Evolutionary conservation across 2,113 vertebrate species (phyloP).

Genomic region (Oriolus oriolus): DNA sequence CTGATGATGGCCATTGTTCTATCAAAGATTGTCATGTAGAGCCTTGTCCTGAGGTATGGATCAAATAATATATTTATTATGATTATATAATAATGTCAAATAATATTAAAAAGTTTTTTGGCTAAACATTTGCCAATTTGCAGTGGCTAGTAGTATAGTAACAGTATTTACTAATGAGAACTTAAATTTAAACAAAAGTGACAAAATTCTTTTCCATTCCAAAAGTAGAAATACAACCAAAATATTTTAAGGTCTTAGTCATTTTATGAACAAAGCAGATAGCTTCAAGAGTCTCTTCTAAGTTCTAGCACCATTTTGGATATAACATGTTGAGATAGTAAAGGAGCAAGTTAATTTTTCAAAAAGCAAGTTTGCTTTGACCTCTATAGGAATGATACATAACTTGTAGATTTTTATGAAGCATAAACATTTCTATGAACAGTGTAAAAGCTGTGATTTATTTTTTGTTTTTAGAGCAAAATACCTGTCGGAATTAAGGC

Average conservation of each 20-base stretch:
- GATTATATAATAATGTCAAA: background rate
- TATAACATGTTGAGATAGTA: background rate
- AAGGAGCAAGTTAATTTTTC: background rate
- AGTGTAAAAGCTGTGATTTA: background rate
- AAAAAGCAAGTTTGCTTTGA: background rate
- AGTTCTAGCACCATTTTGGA: background rate
- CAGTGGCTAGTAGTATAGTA: background rate
- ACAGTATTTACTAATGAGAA: background rate
- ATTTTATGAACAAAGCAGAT: background rate
- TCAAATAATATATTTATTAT: background rate
- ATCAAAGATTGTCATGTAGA: constrained; percentile 98
- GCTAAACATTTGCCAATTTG: background rate
- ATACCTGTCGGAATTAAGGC: constrained; percentile 95
- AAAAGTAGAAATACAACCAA: background rate
- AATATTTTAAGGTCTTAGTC: background rate
- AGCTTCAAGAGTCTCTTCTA: background rate
- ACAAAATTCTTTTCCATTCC: background rate
- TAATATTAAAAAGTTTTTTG: background rate
- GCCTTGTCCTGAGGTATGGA: constrained; percentile 91
- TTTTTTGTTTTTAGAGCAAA: constrained; percentile 80
- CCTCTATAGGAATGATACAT: background rate
- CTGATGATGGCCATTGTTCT: constrained; percentile 90
- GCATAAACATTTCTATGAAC: background rate
- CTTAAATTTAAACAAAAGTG: background rate
- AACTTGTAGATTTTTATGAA: background rate